A percentile compares a stretch with the other conserved stretches of the same genome.
Evolutionary conservation across 2,113 vertebrate species (phyloP).

Genomic region (Percina caprodes): DNA sequence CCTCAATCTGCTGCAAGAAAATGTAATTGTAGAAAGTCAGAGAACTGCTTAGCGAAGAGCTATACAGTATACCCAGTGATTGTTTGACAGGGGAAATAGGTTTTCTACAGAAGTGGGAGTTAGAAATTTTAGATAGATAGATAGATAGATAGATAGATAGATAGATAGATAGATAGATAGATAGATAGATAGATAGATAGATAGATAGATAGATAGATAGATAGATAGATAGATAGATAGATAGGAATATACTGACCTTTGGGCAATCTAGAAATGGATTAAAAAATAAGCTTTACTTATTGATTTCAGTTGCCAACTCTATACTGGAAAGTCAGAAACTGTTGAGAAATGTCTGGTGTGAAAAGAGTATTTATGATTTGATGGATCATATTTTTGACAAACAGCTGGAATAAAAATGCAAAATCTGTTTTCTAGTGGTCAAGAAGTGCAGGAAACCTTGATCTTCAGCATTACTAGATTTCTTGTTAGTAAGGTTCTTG

Average conservation of each 20-base stretch:
- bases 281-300: not conserved
- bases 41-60: not conserved
- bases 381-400: not conserved
- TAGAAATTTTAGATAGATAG: not conserved
- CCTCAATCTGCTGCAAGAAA: constrained; percentile 8
- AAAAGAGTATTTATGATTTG: not conserved
- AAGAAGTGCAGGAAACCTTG: not conserved
- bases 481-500: not conserved
- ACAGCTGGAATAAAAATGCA: no score
- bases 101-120: not conserved
- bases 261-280: not conserved
- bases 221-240: not conserved
- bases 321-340: not conserved
- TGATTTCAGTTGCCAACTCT: not conserved
- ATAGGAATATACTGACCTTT: not conserved
- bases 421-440: not conserved
- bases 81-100: not conserved
- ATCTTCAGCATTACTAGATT: not conserved
- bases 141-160: not conserved
- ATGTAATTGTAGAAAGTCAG: not conserved
- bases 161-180: not conserved
- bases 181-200: not conserved
- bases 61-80: not conserved
- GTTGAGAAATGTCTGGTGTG: not conserved
- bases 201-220: not conserved